Evolutionary conservation across 2,113 vertebrate genomes (phyloP), one percentile per base, ranked within the genome.

Genomic region (Tamias sibiricus): DNA sequence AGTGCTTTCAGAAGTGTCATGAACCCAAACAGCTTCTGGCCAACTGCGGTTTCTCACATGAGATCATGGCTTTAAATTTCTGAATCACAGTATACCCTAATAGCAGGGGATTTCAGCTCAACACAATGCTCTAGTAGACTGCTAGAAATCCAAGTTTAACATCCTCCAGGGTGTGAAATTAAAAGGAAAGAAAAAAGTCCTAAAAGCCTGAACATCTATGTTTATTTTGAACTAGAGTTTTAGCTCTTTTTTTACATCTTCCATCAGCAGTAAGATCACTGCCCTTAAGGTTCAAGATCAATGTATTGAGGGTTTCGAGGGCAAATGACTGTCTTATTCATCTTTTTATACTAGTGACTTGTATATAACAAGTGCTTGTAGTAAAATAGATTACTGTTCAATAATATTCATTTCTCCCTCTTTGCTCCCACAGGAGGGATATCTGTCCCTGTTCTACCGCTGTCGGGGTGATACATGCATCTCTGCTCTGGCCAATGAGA

Each of bases 81-180:
- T 64, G 93, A 96, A 89, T 94, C 86, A 95, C 54, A 96, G 87
- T 75, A 37, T 52, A 90, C 47, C 57, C 66, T 79, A 75, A 98
- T 80, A 94, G 71, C 86, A 91, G 69, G 26, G 71, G 93, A 96
- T 93, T 97, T 95, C 37, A 81, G 77, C 49, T 83, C 74, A 75
- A 95, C 74, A 94, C 24, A 71, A 69, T 76, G 90, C 77, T 89
- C 52, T 86, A 28, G 79, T 80, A 71, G 30, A 87, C 83, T 93
- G 89, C 93, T 95, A 93, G 54, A 93, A 95, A 87, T 59, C 10
- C 74, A 84, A 97, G 91, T 95, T 97, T 85, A 97, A 93, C 91
- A 87, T 90, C 69, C 87, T 97, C 62, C 57, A 90, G 90, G 79
- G 77, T 96, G 83, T 97, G 86, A 97, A 97, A 97, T 98, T 97